phyloP scores from a whole-genome alignment of 2,113 vertebrate species.

The Pogonocichla stellata region DNA sequence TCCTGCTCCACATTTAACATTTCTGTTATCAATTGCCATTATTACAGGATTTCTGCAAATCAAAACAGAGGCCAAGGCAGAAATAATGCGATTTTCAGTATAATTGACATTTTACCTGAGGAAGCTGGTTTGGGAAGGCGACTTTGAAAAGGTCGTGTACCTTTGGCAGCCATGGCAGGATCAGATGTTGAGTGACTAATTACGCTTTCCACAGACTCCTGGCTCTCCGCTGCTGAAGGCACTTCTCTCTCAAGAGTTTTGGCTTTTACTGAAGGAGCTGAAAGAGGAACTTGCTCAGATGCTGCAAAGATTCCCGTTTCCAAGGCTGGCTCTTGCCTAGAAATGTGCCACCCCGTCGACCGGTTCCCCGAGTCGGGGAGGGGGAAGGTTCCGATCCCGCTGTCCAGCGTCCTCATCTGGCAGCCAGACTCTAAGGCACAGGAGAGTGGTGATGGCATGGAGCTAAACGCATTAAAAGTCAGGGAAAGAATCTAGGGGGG shows the following conservation, averaged over 20 bases:
- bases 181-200: conserved; percentile 83
- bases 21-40: conserved; percentile 31
- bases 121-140: conserved; percentile 77
- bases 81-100: conserved; percentile 27
- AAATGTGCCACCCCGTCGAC: conserved; percentile 71
- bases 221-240: conserved; percentile 77
- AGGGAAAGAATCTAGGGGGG: conserved; percentile 26
- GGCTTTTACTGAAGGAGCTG: conserved; percentile 67
- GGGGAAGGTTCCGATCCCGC: conserved; percentile 93
- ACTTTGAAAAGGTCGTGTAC: conserved; percentile 70
- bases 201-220: conserved; percentile 47
- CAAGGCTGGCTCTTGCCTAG: conserved; percentile 76
- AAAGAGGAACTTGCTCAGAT: conserved; percentile 47
- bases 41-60: conserved; percentile 23
- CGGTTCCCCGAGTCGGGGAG: conserved; percentile 85
- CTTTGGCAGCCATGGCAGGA: conserved; percentile 71
- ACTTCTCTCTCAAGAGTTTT: conserved; percentile 83
- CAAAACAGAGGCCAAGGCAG: conserved; percentile 12
- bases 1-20: conserved; percentile 30
- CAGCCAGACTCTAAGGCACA: conserved; percentile 83
- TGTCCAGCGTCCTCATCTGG: conserved; percentile 94
- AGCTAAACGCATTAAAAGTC: conserved; percentile 51
- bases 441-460: conserved; percentile 48
- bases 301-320: conserved; percentile 47
- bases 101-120: conserved; percentile 80